Conservation (phyloP, 2,797 vertebrate species). For the Malurus leucopterus region DNA sequence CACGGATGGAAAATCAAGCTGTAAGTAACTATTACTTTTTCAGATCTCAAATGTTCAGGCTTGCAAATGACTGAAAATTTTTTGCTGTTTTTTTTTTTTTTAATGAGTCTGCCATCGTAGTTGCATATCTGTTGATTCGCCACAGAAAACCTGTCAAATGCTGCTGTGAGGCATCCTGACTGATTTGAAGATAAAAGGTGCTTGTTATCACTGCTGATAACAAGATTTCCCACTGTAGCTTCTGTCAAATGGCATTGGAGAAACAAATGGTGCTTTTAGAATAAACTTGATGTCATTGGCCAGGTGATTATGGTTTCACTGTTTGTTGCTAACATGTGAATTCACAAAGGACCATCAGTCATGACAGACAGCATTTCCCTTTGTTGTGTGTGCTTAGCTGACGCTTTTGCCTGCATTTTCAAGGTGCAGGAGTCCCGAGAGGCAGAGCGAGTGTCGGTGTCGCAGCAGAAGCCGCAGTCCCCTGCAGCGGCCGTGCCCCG, state of each 20-base stretch:
- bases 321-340: background rate
- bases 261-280: background rate
- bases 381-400: background rate
- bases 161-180: background rate
- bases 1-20: conserved; percentile 94
- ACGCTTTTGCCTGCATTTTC: background rate
- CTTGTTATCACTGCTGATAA: background rate
- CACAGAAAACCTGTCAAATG: background rate
- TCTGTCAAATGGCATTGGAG: background rate
- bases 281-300: background rate
- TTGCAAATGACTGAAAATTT: background rate
- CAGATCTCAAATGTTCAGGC: background rate
- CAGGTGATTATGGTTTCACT: background rate
- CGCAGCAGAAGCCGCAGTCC: conserved; percentile 76
- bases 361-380: background rate
- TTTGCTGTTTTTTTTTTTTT: background rate
- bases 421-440: conserved; percentile 89
- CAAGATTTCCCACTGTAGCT: background rate
- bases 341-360: background rate
- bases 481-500: conserved; percentile 65
- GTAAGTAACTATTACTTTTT: conserved; percentile 73
- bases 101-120: background rate
- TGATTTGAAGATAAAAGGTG: background rate
- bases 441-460: conserved; percentile 77
- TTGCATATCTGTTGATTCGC: background rate